Base-by-base conservation (phyloP, 2,888 invertebrate genomes). In the Sabatieria punctata region DNA sequence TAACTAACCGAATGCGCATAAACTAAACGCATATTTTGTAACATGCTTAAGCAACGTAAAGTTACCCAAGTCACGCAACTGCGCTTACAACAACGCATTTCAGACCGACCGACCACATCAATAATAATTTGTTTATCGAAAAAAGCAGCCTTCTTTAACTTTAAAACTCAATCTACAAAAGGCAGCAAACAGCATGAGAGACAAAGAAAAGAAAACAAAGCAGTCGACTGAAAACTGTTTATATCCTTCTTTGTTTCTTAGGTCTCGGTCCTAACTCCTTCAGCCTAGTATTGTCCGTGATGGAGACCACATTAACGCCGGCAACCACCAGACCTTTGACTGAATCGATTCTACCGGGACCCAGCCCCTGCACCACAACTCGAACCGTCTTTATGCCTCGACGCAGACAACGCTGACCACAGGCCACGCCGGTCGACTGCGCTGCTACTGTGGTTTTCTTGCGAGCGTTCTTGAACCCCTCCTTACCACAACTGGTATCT, bases 391-490 rank as follows among this genome's bases (percentile, higher is more conserved):
- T 55, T 25, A 69, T 54, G 22, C 68, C 68, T 46, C 57, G 41
- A 53, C 65, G 54, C 26, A 58, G 53, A 22, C 60, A 51, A 35
- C 59, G 48, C 49, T 71, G 70, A 54, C 81, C 80, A 56, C 88
- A 70, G 48, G 74, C 77, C 46, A 88, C 77, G 23, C 85, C 91
- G 23, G 89, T 84, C 13, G 89, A 83, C 69, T 95, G 91, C 1
- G 89, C 93, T 35, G 93, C 93, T 60, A 93, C 81, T 64, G 88
- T 91, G 3, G 93, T 93, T 51, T 91, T 91, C 68, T 93, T 93
- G 56, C 81, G 78, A 0, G 88, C 79, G 66, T 91, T 85, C 69
- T 86, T 89, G 62, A 89, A 95, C 4, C 93, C 93, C 66, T 91
- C 91, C 57, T 79, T 74, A 1, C 91, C 89, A 70, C 85, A 82